Evolutionary conservation across 2,888 invertebrate species (phyloP).

Genomic region (Chrysotoxum bicinctum): DNA sequence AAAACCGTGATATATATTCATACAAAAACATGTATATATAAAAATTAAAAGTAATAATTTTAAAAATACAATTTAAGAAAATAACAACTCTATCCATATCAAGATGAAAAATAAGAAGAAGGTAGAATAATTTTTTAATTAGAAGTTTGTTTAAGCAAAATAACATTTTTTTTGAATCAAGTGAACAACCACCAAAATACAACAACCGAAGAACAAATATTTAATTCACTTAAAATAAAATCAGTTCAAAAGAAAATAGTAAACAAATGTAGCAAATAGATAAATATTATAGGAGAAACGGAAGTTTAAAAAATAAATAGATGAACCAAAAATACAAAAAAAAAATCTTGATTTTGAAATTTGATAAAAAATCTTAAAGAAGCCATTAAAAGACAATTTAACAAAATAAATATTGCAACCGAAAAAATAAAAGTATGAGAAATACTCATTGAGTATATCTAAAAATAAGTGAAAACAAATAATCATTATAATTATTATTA

Average conservation of each 20-base stretch:
- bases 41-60: constrained; percentile 6
- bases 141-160: constrained; percentile 48
- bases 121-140: constrained; percentile 67
- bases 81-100: constrained; percentile 71
- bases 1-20: constrained; percentile 73
- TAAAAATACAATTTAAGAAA: constrained; percentile 53
- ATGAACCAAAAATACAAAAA: constrained; percentile 30
- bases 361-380: constrained; percentile 44
- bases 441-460: too few relatives aligned
- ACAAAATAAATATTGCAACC: constrained; percentile 48
- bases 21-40: constrained; percentile 54
- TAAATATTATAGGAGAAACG: constrained; percentile 39
- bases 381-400: constrained; percentile 59
- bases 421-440: constrained; percentile 49
- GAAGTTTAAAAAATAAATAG: constrained; percentile 22
- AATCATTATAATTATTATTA: constrained; percentile 70
- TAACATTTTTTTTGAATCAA: constrained; percentile 22
- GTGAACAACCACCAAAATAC: constrained; percentile 54
- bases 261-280: constrained; percentile 63
- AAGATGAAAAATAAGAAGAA: constrained; percentile 40
- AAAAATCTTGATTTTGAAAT: constrained; percentile 24
- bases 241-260: constrained; percentile 38
- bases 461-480: constrained; percentile 61
- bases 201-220: constrained; percentile 34
- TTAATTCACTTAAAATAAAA: constrained; percentile 50